These are phyloP conservation scores for Plemyria rubiginata DNA, from an alignment of 2,888 invertebrate genomes.

Conservation along the genomic window DNA sequence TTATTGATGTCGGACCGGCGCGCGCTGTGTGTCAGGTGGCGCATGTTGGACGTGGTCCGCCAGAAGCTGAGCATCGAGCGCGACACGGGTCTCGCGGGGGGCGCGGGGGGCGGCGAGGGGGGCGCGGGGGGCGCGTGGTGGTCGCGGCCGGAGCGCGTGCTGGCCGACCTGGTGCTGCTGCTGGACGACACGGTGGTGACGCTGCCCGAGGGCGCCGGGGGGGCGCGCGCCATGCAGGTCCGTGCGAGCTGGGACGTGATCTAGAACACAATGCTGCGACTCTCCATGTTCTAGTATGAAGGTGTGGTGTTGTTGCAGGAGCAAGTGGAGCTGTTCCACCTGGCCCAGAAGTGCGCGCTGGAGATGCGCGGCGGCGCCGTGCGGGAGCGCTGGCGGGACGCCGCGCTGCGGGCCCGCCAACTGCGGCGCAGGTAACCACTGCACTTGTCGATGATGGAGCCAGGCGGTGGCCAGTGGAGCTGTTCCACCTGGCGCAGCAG, in stretches of 20 bases:
- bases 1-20: too few relatives aligned
- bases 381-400: constrained; percentile 34
- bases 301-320: too few relatives aligned
- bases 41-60: constrained; percentile 22
- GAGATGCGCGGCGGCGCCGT: constrained; percentile 26
- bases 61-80: constrained; percentile 18
- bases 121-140: background rate
- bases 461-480: background rate
- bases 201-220: constrained; percentile 35
- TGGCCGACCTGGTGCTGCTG: constrained; percentile 19
- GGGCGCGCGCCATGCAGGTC: constrained; percentile 17
- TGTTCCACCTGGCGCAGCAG: too few relatives aligned
- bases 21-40: too few relatives aligned
- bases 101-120: background rate
- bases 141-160: background rate
- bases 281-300: too few relatives aligned
- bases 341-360: constrained; percentile 43
- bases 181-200: constrained; percentile 32
- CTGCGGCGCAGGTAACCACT: too few relatives aligned
- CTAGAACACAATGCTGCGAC: too few relatives aligned
- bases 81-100: constrained; percentile 7
- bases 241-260: too few relatives aligned
- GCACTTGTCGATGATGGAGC: too few relatives aligned
- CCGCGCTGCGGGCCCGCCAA: too few relatives aligned
- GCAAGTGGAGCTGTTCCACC: constrained; percentile 45